These are phyloP conservation scores for Atta colombica DNA, from an alignment of 1,140 invertebrate genomes.

Conservation along the genomic window DNA sequence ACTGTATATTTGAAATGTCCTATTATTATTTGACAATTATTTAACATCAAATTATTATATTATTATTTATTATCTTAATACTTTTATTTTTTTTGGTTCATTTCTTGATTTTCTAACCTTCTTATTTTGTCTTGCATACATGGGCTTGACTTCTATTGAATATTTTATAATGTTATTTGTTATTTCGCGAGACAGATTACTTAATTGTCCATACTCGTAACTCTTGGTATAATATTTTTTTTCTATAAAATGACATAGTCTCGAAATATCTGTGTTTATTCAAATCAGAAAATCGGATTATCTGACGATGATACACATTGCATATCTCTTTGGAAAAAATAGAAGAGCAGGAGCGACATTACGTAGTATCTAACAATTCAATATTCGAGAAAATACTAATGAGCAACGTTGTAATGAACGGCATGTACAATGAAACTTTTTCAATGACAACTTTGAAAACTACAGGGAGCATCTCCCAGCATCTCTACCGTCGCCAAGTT, in stretches of 20 bases:
- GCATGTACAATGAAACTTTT: constrained; percentile 50
- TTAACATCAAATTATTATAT: too few relatives aligned
- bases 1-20: too few relatives aligned
- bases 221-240: neutral
- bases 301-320: neutral
- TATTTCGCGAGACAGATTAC: neutral
- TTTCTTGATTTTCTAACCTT: too few relatives aligned
- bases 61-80: too few relatives aligned
- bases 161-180: neutral
- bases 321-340: neutral
- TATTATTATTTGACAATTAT: too few relatives aligned
- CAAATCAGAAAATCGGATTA: constrained; percentile 16
- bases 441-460: constrained; percentile 58
- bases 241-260: neutral
- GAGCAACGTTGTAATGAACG: constrained; percentile 33
- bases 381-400: constrained; percentile 44
- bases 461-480: neutral
- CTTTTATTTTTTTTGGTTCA: too few relatives aligned
- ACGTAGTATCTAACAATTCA: neutral
- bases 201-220: neutral
- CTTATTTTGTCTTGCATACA: too few relatives aligned
- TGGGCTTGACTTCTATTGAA: neutral
- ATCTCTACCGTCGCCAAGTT: neutral
- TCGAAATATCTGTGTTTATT: neutral
- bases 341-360: neutral